Base-by-base conservation (phyloP, 2,113 vertebrate genomes). In the Arizona elegans region DNA sequence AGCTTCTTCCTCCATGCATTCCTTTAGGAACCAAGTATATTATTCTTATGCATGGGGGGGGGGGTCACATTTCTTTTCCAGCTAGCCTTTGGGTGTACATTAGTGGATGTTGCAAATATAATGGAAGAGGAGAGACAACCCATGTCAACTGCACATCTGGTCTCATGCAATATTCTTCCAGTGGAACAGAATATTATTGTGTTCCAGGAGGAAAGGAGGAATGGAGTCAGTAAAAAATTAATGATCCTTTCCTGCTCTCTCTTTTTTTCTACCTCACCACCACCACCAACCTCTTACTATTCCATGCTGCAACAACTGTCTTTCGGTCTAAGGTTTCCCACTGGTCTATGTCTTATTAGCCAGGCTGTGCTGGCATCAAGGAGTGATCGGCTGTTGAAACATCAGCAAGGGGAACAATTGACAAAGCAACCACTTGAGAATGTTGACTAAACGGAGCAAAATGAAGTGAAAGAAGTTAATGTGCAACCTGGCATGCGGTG, bases 341-440 rank as follows among this genome's bases (percentile, higher is more conserved):
- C 54, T 97, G 97, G 96, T 96, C 97, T 96, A 96, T 96, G 97
- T 98, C 96, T 97, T 96, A 93, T 94, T 96, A 97, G 95, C 96
- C 96, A 94, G 94, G 88, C 93, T 95, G 96, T 95, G 92, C 96
- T 97, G 97, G 97, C 97, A 98, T 97, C 96, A 92, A 96, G 97
- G 96, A 97, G 97, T 97, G 97, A 98, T 98, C 97, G 33, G 95
- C 97, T 98, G 97, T 98, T 97, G 96, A 98, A 98, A 98, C 96
- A 98, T 96, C 97, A 97, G 97, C 95, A 94, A 95, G 91, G 95
- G 96, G 90, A 98, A 98, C 98, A 98, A 98, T 98, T 96, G 97
- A 98, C 98, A 98, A 98, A 98, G 98, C 98, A 96, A 97, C 95
- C 97, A 96, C 97, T 97, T 98, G 97, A 98, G 98, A 97, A 98